Evolutionary conservation across 1,140 invertebrate genomes (phyloP), one percentile per base, ranked within the genome.

Genomic region (Archegozetes longisetosus): DNA sequence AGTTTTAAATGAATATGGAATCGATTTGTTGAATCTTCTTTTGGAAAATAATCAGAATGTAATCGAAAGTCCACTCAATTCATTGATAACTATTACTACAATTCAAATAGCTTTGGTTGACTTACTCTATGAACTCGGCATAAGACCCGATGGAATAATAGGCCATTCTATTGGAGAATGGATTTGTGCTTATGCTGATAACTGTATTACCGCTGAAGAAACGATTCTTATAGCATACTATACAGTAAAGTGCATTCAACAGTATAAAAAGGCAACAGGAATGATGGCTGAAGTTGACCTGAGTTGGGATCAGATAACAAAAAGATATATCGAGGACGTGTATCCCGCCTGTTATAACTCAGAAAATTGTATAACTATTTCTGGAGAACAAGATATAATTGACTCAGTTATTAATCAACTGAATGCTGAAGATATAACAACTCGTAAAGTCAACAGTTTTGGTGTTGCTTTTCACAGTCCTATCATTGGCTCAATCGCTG

Each of bases 141-240:
- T 98, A 14, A 74, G 80, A 53, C 87, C 91, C 6, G 90, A 96
- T 72, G 90, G 90, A 52, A 90, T 98, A 65, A 74, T 98, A 46
- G 94, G 94, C 1, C 93, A 98, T 71, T 97, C 92, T 0, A 91
- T n/a, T n/a, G n/a, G n/a, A n/a, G n/a, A n/a, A n/a, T n/a, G n/a
- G n/a, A n/a, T n/a, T n/a, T n/a, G n/a, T n/a, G n/a, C n/a, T n/a
- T n/a, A n/a, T n/a, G n/a, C n/a, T n/a, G n/a, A n/a, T n/a, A n/a
- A n/a, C n/a, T 84, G 84, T 23, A 82, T 96, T 61, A 94, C 88
- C 6, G 80, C 82, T 0, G 89, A 95, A 69, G 88, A 98, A 73
- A 85, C 89, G 0, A 81, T 97, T 32, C 70, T 93, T 55, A 82
- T 88, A 51, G 90, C 92, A 25, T 96, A 88, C 71, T 89, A 84